Conservation (phyloP, 2,888 invertebrate genomes). For the Nysson spinosus region DNA sequence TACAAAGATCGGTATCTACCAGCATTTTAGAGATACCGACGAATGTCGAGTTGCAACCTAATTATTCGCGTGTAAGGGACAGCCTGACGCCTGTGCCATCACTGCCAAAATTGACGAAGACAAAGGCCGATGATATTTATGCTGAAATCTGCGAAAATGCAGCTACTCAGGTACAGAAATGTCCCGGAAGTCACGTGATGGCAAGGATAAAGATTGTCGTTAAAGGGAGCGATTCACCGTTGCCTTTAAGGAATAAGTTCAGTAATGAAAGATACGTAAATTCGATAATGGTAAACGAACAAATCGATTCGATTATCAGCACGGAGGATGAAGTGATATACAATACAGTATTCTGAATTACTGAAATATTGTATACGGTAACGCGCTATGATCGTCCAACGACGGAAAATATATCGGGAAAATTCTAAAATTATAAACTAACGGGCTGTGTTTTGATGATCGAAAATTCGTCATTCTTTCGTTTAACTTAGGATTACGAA, state of each 20-base stretch:
- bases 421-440: constrained; percentile 35
- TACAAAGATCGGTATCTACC: constrained; percentile 74
- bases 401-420: not conserved
- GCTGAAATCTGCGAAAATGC: constrained; percentile 73
- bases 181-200: constrained; percentile 73
- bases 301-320: constrained; percentile 70
- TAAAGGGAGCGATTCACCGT: constrained; percentile 60
- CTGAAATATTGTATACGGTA: not conserved
- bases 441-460: constrained; percentile 56
- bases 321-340: constrained; percentile 74
- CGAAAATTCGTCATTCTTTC: constrained; percentile 25
- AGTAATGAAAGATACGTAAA: constrained; percentile 65
- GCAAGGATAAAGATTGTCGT: constrained; percentile 74
- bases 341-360: constrained; percentile 71
- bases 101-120: constrained; percentile 52
- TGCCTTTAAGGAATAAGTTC: constrained; percentile 35
- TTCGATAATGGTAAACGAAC: constrained; percentile 66
- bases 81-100: constrained; percentile 70
- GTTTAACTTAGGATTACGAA: constrained; percentile 20
- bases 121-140: constrained; percentile 72
- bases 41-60: constrained; percentile 71
- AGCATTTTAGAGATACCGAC: constrained; percentile 71
- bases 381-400: no score
- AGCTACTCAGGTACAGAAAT: constrained; percentile 56
- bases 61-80: constrained; percentile 72